Conservation (phyloP, 2,113 vertebrate genomes). For the Cottus gobio region DNA sequence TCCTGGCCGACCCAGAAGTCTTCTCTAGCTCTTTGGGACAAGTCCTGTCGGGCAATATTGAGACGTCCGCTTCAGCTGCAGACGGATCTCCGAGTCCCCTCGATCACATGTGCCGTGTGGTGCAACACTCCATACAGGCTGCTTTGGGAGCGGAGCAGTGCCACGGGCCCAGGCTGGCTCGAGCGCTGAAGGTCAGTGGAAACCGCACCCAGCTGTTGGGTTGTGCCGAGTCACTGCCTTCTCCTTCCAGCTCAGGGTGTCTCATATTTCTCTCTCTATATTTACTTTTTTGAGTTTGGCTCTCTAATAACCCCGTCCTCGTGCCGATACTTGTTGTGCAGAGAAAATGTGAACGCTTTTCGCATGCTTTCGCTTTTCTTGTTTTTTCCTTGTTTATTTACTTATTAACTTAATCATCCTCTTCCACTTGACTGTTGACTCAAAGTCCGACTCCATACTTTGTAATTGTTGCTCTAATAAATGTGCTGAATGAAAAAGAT, state of each 20-base stretch:
- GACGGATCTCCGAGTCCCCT: constrained; percentile 61
- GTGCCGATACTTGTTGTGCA: background rate
- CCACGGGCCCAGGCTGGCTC: constrained; percentile 68
- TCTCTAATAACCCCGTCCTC: background rate
- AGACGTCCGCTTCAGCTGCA: constrained; percentile 66
- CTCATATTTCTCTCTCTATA: background rate
- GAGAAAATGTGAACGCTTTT: background rate
- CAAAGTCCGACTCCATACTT: background rate
- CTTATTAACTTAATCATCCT: background rate
- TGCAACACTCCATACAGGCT: constrained; percentile 88
- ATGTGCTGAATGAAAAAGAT: background rate
- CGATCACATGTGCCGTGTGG: constrained; percentile 85
- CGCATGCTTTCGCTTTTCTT: background rate
- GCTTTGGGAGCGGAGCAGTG: constrained; percentile 84
- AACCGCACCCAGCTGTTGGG: background rate
- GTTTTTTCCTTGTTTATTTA: background rate
- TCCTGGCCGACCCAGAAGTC: constrained; percentile 91
- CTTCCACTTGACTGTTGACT: background rate
- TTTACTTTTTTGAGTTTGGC: background rate
- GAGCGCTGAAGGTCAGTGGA: constrained; percentile 85
- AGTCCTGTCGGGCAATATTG: constrained; percentile 81
- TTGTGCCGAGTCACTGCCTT: background rate
- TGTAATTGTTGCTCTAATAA: background rate
- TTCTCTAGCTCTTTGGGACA: constrained; percentile 85
- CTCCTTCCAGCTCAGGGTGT: background rate